These are phyloP conservation scores for Labrus mixtus DNA, from an alignment of 2,113 vertebrate species.

Conservation along the genomic window DNA sequence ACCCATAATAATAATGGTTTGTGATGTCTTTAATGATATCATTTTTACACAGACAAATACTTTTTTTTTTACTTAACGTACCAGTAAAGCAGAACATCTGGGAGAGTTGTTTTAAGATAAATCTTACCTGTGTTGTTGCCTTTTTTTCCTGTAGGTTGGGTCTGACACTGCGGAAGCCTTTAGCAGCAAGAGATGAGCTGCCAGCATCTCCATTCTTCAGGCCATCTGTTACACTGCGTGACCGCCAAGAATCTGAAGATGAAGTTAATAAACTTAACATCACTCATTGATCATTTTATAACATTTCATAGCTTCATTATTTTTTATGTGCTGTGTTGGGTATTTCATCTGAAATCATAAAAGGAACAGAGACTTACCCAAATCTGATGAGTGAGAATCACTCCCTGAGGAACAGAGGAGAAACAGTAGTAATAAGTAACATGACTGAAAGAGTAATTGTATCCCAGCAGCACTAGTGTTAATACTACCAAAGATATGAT, in stretches of 20 bases:
- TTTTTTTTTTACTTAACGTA: not conserved
- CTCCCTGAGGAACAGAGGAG: conserved; percentile 83
- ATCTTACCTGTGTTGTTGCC: conserved; percentile 91
- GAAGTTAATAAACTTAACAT: conserved; percentile 13
- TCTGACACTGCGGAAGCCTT: conserved; percentile 95
- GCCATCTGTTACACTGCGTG: conserved; percentile 86
- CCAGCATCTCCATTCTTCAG: conserved; percentile 91
- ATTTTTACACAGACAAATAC: not conserved
- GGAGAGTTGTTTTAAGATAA: conserved; percentile 1
- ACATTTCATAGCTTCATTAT: not conserved
- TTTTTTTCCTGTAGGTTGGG: conserved; percentile 96
- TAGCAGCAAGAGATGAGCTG: conserved; percentile 94
- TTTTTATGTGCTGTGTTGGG: not conserved
- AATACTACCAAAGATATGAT: not conserved
- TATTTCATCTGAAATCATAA: not conserved
- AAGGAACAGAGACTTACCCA: conserved; percentile 85
- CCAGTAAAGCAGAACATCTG: not conserved
- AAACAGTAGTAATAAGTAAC: conserved; percentile 23
- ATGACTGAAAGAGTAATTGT: not conserved
- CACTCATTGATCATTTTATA: not conserved
- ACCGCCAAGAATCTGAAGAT: conserved; percentile 90
- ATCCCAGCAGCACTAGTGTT: not conserved
- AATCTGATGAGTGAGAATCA: conserved; percentile 92
- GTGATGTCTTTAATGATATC: not conserved
- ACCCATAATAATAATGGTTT: conserved; percentile 17